Base-by-base conservation (phyloP, 2,113 vertebrate species). In the Aegotheles bennettii region DNA sequence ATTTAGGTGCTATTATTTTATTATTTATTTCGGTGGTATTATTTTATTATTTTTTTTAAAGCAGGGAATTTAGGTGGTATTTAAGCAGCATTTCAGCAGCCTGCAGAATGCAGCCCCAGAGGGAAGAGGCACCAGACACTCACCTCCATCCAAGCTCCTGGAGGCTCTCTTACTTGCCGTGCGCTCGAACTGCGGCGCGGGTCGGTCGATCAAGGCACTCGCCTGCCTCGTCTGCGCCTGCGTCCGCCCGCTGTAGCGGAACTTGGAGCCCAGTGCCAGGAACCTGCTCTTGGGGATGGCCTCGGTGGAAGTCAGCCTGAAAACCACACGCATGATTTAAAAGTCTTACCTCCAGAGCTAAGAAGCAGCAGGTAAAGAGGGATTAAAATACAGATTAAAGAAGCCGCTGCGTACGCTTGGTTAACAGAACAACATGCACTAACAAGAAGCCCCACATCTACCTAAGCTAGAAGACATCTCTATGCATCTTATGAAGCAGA, bases 161-260 rank as follows among this genome's bases (percentile, higher is more conserved):
- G 99, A 99, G 1, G 99, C 99, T 89, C 99, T 97, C 95, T 99
- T 99, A 95, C 99, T 99, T 84, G 99, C 98, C 0, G 99, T 99
- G 43, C 99, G 98, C 92, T 99, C 99, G 48, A 99, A 99, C 71
- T 98, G 97, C 3, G 99, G 99, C 4, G 99, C 99, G 0, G 99
- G 99, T 4, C 99, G 97, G 97, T 99, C 99, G 11, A 99, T 99
- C 84, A 99, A 97, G 33, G 99, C 99, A 42, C 99, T 99, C 5
- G 99, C 99, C 97, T 99, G 99, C 43, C 99, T 97, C 4, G 99
- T 99, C 97, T 99, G 99, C 3, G 99, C 99, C 97, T 99, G 99
- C 19, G 99, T 99, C 35, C 99, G 98, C 8, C 99, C 99, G 5
- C 99, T 99, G 97, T 99, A 99, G 61, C 99, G 99, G 89, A 99